Conservation (phyloP, 2,113 vertebrate genomes). For the Strigops habroptila region DNA sequence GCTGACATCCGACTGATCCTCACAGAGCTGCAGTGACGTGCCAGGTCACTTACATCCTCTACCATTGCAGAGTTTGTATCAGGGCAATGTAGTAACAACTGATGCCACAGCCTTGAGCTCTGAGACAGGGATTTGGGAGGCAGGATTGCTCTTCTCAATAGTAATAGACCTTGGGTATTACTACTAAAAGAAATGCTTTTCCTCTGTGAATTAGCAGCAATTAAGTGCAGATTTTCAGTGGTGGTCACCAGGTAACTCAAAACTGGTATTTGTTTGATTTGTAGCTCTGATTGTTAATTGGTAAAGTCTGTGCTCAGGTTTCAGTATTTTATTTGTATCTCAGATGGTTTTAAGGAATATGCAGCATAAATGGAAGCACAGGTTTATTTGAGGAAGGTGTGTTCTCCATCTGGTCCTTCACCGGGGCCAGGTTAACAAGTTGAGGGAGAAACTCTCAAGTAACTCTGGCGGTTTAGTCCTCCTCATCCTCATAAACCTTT, state of each 20-base stretch:
- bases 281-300: neutral
- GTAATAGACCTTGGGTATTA: neutral
- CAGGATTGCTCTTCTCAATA: neutral
- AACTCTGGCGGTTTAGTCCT: neutral
- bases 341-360: neutral
- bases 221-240: neutral
- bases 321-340: neutral
- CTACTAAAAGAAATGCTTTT: neutral
- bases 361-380: neutral
- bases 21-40: neutral
- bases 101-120: neutral
- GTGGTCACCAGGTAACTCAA: neutral
- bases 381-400: neutral
- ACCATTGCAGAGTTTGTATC: neutral
- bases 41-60: neutral
- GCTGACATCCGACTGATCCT: neutral
- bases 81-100: neutral
- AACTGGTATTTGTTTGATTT: neutral
- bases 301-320: neutral
- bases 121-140: accelerated
- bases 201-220: neutral
- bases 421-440: neutral
- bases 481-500: neutral
- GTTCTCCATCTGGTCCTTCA: neutral
- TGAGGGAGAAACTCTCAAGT: neutral